These are phyloP conservation scores for Aleiodes leptofemur DNA, from an alignment of 2,888 invertebrate genomes.

Conservation along the genomic window DNA sequence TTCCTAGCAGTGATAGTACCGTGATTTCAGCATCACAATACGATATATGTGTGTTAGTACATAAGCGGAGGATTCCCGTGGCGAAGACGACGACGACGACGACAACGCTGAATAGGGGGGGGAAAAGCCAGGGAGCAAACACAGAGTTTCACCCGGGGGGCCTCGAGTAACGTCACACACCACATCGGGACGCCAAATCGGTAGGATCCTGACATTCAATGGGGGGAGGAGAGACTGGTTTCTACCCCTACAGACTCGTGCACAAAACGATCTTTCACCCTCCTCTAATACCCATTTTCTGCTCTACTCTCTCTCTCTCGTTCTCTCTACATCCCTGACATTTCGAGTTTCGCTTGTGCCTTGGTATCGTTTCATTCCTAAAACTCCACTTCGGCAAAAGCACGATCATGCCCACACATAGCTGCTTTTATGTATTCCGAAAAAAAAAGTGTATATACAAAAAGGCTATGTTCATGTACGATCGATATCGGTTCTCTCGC, in stretches of 20 bases:
- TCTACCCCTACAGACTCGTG: neutral
- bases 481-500: no score
- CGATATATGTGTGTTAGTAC: neutral
- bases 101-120: conserved; percentile 41
- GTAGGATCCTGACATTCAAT: conserved; percentile 24
- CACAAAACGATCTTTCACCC: conserved; percentile 32
- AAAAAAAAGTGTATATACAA: neutral
- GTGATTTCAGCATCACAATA: neutral
- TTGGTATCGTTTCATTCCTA: no score
- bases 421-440: neutral
- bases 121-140: conserved; percentile 39
- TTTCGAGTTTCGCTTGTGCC: no score
- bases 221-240: neutral
- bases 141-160: conserved; percentile 39
- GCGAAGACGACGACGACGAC: conserved; percentile 42
- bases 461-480: no score
- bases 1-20: conserved; percentile 15
- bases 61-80: conserved; percentile 35
- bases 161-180: conserved; percentile 61
- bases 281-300: conserved; percentile 22
- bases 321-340: neutral
- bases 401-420: neutral
- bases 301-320: neutral
- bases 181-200: conserved; percentile 35
- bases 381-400: no score